Percentiles rank a stretch among this genome's conserved stretches.
Conservation (phyloP, 2,888 invertebrate species). For the Phytoseiulus persimilis region DNA sequence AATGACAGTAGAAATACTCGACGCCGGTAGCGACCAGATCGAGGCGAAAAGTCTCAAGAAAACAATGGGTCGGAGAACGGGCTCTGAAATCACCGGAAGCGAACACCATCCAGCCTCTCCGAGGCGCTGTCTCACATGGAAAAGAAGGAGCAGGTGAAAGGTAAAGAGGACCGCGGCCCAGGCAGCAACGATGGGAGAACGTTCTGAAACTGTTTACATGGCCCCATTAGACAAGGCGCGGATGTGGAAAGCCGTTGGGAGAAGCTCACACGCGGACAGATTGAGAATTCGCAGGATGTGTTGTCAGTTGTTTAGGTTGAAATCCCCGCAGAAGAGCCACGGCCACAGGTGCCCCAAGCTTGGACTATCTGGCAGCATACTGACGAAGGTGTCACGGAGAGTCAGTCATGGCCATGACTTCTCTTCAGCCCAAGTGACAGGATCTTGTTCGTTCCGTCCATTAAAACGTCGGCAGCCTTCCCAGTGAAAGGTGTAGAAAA, state of each 20-base stretch:
- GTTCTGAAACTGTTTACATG: not conserved
- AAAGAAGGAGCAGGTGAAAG: no score
- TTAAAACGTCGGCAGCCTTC: not conserved
- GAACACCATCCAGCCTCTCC: no score
- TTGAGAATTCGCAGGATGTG: not conserved
- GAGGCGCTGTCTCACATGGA: no score
- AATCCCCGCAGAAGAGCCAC: not conserved
- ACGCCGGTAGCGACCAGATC: no score
- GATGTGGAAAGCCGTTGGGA: not conserved
- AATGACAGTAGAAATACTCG: no score
- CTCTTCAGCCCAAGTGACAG: not conserved
- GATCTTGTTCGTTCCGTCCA: not conserved
- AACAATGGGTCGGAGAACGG: no score
- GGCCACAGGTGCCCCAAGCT: not conserved
- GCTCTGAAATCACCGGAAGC: no score
- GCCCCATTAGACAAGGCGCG: not conserved
- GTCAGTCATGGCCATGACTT: not conserved
- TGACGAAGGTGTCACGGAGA: not conserved
- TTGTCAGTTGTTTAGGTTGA: not conserved
- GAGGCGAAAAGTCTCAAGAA: no score
- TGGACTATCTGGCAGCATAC: not conserved
- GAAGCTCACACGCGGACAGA: not conserved
- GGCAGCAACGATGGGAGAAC: no score
- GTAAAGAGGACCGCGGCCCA: no score
- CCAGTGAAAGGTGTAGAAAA: not conserved